Evolutionary conservation across 2,113 vertebrate species (phyloP), one percentile per base, ranked within the genome.

Genomic region (Aptenodytes forsteri): DNA sequence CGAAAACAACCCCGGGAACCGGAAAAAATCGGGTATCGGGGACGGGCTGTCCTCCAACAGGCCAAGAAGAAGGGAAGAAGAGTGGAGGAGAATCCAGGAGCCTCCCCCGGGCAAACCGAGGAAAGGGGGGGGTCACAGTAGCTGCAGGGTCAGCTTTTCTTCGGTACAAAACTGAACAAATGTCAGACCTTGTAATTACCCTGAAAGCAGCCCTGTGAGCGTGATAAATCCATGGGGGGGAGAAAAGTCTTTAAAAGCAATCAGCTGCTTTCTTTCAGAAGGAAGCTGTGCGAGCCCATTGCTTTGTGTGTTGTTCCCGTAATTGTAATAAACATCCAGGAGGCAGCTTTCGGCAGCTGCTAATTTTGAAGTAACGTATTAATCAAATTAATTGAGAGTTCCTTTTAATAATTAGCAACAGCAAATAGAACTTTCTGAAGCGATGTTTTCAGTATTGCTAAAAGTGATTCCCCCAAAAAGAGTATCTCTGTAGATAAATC

Each of bases 361-460:
- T 72, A 11, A 25, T 94, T 91, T 95, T 72, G 66, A 88, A 90
- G 87, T 34, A 86, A 88, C 0, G 1, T 61, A 79, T 87, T 95
- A 90, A 97, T 96, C 86, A 95, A 76, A 83, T 88, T 49, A 95
- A 82, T 88, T 69, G 79, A 90, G 89, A 73, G 88, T 77, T 92
- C 90, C 36, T 81, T 87, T 66, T 83, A 90, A 15, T 91, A 87
- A 94, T 94, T 77, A 89, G 32, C 89, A 91, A n/a, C 82, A 61
- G 72, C 85, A 40, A 72, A 29, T 81, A 26, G 32, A 84, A 49
- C 56, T 96, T 89, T 44, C 64, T 65, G 73, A 90, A 67, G 69
- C 12, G 8, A 15, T 32, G 75, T 40, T 97, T 93, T 44, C 80
- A 17, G 83, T 10, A 13, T 38, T 77, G 55, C 70, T 72, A 10